Base-by-base conservation (phyloP, 1,140 invertebrate species). In the Odontomachus brunneus region DNA sequence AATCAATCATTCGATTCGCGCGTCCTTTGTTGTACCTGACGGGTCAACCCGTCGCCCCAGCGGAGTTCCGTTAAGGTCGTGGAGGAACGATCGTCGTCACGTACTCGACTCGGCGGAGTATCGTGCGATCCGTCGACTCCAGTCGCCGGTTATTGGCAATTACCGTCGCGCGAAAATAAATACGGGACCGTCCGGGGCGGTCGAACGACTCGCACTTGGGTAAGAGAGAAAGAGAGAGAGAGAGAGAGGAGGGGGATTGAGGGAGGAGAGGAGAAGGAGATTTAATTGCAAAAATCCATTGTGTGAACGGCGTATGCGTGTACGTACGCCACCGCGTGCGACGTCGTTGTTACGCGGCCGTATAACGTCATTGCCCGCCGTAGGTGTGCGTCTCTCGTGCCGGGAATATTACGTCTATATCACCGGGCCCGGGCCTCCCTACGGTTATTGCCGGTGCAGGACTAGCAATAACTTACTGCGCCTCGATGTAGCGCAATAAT, bases 381-480 rank as follows among this genome's bases (percentile, higher is more conserved):
- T 33, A 44, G 24, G 73, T 65, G 59, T 29, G 73, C 49, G 26
- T n/a, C 48, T 22, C 19, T 71, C 84, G 85, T 87, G 84, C 65
- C 24, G 84, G 65, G 84, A 84, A 88, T 88, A 88, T 88, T 87
- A 87, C 82, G 85, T 86, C 85, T 88, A 87, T 87, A 87, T 88
- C 85, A 75, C 57, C 71, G 78, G 12, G 29, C 33, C 22, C 60
- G 57, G 51, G 75, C 75, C 75, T 69, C 33, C 33, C 75, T 48
- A 67, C 69, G 82, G 86, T 88, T 88, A 88, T 88, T 88, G 86
- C 85, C 65, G 65, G 69, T 57, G 62, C 82, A 74, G 62, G 74
- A 55, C 74, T 74, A 80, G 86, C 86, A 81, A 87, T 88, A 88
- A 88, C 74, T 88, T 88, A 87, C 82, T 33, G 71, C 63, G 55